These are phyloP conservation scores for Agonum fuliginosum DNA, from an alignment of 2,888 invertebrate species.

Conservation along the genomic window DNA sequence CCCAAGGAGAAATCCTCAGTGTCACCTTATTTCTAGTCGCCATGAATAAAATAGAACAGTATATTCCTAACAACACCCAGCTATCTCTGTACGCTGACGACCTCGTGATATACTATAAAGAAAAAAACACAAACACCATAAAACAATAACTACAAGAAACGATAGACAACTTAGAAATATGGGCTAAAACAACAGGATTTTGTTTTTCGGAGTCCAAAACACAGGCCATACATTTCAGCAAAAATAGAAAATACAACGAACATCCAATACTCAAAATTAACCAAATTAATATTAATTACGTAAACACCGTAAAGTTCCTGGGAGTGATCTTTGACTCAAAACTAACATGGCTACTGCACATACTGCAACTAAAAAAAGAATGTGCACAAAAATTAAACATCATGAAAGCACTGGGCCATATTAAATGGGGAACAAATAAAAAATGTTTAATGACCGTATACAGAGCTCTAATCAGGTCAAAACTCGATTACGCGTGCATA, in stretches of 20 bases:
- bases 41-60: conserved; percentile 14
- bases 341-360: conserved; percentile 5
- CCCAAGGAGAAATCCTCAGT: conserved; percentile 23
- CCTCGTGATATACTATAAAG: conserved; percentile 1
- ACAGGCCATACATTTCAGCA: not conserved
- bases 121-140: not conserved
- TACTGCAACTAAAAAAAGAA: not conserved
- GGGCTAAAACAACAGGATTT: not conserved
- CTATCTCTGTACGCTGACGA: not conserved
- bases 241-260: not conserved
- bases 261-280: not conserved
- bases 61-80: not conserved
- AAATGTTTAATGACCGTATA: not conserved
- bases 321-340: not conserved
- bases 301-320: not conserved
- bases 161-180: not conserved
- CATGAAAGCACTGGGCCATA: not conserved
- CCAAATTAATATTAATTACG: not conserved
- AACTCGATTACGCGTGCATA: conserved; percentile 3
- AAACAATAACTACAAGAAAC: conserved; percentile 1
- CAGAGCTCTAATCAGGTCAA: not conserved
- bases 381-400: conserved; percentile 6
- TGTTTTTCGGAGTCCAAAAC: conserved; percentile 1
- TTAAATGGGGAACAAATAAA: conserved; percentile 25
- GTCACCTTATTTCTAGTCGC: conserved; percentile 8